Percentiles rank a stretch among this genome's conserved stretches.
These are phyloP conservation scores for Rhizoglyphus robini DNA, from an alignment of 1,140 invertebrate genomes.

Conservation along the genomic window DNA sequence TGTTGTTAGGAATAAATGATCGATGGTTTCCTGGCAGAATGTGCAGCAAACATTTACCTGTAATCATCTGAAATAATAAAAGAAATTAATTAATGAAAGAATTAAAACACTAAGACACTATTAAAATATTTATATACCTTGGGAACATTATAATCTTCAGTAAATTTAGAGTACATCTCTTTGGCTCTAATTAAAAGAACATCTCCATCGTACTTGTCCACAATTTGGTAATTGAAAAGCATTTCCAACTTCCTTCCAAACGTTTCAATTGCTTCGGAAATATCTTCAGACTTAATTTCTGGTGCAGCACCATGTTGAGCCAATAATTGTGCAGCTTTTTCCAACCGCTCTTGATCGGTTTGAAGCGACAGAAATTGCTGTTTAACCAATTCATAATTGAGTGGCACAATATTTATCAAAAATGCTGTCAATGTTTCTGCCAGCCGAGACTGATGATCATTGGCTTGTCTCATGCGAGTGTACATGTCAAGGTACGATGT, in stretches of 20 bases:
- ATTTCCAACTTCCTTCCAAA: conserved; percentile 62
- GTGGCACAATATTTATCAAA: conserved; percentile 56
- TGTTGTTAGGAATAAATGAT: conserved; percentile 40
- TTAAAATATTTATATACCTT: conserved; percentile 43
- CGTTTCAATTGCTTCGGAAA: conserved; percentile 48
- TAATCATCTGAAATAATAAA: conserved; percentile 28
- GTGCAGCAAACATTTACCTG: conserved; percentile 45
- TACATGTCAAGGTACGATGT: conserved; percentile 44
- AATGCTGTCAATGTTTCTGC: conserved; percentile 64
- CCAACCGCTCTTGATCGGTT: conserved; percentile 32
- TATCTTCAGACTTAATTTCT: conserved; percentile 34
- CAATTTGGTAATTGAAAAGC: conserved; percentile 54
- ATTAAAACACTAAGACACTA: background rate
- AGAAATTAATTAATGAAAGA: background rate
- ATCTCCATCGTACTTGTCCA: conserved; percentile 46
- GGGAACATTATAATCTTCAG: conserved; percentile 62
- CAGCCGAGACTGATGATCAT: conserved; percentile 35
- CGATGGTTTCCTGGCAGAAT: conserved; percentile 64
- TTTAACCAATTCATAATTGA: conserved; percentile 49
- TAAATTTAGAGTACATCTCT: conserved; percentile 49
- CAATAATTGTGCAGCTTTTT: conserved; percentile 32
- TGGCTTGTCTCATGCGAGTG: conserved; percentile 36
- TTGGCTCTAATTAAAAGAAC: conserved; percentile 60
- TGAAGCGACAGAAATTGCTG: conserved; percentile 39
- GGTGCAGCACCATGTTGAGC: conserved; percentile 31